phyloP scores from a whole-genome alignment of 1,140 invertebrate species.

The Bombyx mandarina region DNA sequence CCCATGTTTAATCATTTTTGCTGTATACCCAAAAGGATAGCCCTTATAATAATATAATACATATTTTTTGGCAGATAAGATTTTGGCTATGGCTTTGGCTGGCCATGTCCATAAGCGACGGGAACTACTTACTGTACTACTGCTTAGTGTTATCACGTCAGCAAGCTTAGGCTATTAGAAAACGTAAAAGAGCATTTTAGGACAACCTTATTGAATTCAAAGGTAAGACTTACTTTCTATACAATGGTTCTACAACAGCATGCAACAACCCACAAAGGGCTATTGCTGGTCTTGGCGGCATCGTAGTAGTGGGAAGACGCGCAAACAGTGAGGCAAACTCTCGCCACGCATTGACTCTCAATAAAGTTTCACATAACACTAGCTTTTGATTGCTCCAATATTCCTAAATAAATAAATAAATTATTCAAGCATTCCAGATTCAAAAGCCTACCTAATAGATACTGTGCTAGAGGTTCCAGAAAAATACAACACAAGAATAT shows the following conservation, averaged over 20 bases:
- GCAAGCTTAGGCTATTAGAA: no score
- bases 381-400: slow-evolving; percentile 93
- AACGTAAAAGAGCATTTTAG: no score
- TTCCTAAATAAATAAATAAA: slow-evolving; percentile 63
- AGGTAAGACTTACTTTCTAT: slow-evolving; percentile 74
- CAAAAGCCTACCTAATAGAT: no score
- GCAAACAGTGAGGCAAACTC: slow-evolving; percentile 85
- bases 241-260: slow-evolving; percentile 89
- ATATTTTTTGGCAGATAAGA: no score
- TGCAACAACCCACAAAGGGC: slow-evolving; percentile 88
- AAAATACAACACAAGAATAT: slow-evolving; percentile 5
- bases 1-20: no score
- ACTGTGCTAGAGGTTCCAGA: not conserved
- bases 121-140: no score
- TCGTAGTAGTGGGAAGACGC: slow-evolving; percentile 85
- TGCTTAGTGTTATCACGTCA: no score
- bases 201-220: no score
- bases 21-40: no score
- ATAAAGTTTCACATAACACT: slow-evolving; percentile 89
- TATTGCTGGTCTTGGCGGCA: slow-evolving; percentile 83
- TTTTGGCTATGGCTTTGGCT: no score
- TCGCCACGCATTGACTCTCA: slow-evolving; percentile 92
- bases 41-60: no score
- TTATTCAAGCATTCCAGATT: not conserved
- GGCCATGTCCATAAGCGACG: no score